Base-by-base conservation (phyloP, 2,888 invertebrate genomes). In the Clepsis dumicolana region DNA sequence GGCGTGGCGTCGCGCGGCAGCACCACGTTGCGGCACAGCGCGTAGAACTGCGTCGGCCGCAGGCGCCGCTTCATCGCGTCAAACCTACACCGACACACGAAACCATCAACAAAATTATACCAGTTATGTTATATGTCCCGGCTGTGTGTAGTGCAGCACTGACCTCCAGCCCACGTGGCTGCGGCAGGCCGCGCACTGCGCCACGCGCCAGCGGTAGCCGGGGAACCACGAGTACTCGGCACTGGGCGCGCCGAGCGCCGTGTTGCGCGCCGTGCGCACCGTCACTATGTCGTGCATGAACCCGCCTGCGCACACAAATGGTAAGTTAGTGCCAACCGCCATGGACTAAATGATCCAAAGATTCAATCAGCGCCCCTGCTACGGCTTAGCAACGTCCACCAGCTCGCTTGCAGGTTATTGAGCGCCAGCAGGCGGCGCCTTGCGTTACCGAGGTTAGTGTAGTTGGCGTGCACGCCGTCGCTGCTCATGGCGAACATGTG, bases 151-250 rank as follows among this genome's bases (percentile, higher is more conserved):
- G 29, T 29, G 29, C 29, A 7, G 29, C 29, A 29, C 0, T 3
- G 1, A 84, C 85, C 81, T 78, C 93, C 93, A 93, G 72, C 93
- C 93, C 32, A 93, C 77, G 77, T 93, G 93, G 61, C 81, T 73
- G 72, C 64, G 69, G 83, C 94, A 94, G 61, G 70, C 52, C 70
- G 72, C 74, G 77, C 93, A 93, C 50, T 82, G 73, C 65, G 84
- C 84, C 71, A 90, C 76, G 77, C 85, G 87, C 94, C 94, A 94
- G 24, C 81, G 59, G 89, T 94, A 94, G 35, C 94, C 93, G 12
- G 94, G 94, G 88, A 93, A 94, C 94, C 94, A 94, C 41, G 89
- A 88, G 88, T 83, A 94, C 80, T 93, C 88, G 0, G 79, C 77
- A 29, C 85, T 83, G 1, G 91, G 75, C 29, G 75, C 72, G 54